These are phyloP conservation scores for Heteractis magnifica DNA, from an alignment of 92 coral and sea anemone genomes.

Conservation along the genomic window DNA sequence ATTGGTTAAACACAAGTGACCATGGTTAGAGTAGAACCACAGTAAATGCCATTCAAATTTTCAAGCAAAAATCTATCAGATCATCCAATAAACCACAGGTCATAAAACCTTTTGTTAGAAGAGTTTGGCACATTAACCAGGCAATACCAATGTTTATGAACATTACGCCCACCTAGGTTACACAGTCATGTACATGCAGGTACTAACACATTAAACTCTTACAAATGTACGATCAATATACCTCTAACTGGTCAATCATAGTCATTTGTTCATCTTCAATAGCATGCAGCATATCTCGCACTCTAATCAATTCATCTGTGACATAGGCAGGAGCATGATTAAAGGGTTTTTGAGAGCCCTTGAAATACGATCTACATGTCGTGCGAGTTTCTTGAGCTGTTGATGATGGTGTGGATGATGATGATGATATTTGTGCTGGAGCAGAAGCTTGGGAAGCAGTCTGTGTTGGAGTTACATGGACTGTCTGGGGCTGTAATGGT, in stretches of 20 bases:
- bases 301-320: conserved; percentile 50
- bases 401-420: conserved; percentile 9
- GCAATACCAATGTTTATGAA: too few relatives aligned
- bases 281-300: conserved; percentile 71
- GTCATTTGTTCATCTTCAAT: conserved; percentile 77
- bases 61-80: too few relatives aligned
- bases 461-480: conserved; percentile 8
- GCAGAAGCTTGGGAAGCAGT: conserved; percentile 9
- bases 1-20: too few relatives aligned
- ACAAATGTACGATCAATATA: background rate
- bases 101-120: too few relatives aligned
- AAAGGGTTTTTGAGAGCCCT: conserved; percentile 37
- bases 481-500: conserved; percentile 46
- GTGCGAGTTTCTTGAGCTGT: conserved; percentile 3
- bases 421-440: conserved; percentile 14
- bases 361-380: conserved; percentile 42
- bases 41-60: too few relatives aligned
- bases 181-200: too few relatives aligned
- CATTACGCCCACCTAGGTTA: too few relatives aligned
- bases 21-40: too few relatives aligned
- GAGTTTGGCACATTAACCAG: too few relatives aligned
- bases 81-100: too few relatives aligned
- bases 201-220: too few relatives aligned
- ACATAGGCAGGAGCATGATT: conserved; percentile 62
- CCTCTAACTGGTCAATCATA: conserved; percentile 89